These are phyloP conservation scores for Oedothorax gibbosus DNA, from an alignment of 1,140 invertebrate genomes.

Conservation along the genomic window DNA sequence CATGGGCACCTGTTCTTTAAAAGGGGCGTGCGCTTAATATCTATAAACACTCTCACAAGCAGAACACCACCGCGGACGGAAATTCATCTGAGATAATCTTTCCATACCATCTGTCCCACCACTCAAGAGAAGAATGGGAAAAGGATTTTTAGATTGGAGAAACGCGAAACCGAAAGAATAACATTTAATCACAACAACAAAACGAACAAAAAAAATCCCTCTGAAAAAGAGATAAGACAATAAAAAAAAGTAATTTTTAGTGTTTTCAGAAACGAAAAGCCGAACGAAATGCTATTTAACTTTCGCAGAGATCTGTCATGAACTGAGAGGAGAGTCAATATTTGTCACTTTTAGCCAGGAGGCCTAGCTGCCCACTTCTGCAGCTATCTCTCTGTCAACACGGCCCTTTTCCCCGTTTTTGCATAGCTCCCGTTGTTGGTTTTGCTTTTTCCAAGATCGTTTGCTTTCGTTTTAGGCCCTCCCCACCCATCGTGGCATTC, in stretches of 20 bases:
- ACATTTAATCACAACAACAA: constrained; percentile 58
- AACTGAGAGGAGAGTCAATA: constrained; percentile 55
- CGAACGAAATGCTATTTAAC: constrained; percentile 56
- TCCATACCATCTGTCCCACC: constrained; percentile 47
- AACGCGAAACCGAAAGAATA: constrained; percentile 59
- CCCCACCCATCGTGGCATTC: constrained; percentile 8
- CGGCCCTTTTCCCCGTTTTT: constrained; percentile 37
- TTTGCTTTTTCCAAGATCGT: constrained; percentile 45
- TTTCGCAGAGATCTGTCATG: constrained; percentile 55
- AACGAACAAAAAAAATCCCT: constrained; percentile 28
- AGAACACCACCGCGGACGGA: not conserved
- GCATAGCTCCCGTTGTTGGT: constrained; percentile 56
- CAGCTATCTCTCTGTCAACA: constrained; percentile 53
- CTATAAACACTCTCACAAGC: too few species aligned
- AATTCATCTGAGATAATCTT: constrained; percentile 45
- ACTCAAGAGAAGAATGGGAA: constrained; percentile 2
- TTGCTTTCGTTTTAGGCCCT: constrained; percentile 51
- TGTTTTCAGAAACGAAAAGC: constrained; percentile 55
- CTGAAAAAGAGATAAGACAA: constrained; percentile 17
- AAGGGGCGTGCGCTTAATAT: too few species aligned
- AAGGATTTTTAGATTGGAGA: constrained; percentile 46
- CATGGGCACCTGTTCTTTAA: too few species aligned
- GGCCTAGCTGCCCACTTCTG: constrained; percentile 57
- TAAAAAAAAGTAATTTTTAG: constrained; percentile 31
- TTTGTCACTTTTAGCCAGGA: constrained; percentile 59